phyloP scores from a whole-genome alignment of 2,888 invertebrate species.

The Phlogophora meticulosa region DNA sequence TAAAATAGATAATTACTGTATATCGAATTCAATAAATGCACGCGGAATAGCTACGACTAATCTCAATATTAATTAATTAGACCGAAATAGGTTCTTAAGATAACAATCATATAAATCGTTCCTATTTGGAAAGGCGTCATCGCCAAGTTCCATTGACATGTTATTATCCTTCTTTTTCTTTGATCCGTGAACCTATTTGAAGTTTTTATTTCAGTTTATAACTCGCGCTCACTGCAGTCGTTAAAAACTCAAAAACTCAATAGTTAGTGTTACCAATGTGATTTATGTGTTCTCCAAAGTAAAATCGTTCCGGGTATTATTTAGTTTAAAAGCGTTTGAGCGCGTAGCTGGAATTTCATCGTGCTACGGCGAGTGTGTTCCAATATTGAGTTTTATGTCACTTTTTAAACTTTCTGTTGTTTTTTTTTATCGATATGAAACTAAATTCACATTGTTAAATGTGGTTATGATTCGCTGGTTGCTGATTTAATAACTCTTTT shows the following conservation, averaged over 20 bases:
- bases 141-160: neutral
- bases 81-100: neutral
- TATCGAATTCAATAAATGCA: too few species aligned
- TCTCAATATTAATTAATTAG: neutral
- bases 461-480: constrained; percentile 17
- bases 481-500: too few species aligned
- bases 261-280: constrained; percentile 49
- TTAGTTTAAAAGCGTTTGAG: constrained; percentile 51
- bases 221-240: constrained; percentile 37
- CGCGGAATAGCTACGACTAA: neutral
- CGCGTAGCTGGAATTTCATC: constrained; percentile 31
- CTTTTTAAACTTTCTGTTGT: constrained; percentile 17
- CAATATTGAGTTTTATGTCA: constrained; percentile 23
- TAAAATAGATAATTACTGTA: too few species aligned
- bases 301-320: constrained; percentile 43
- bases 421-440: constrained; percentile 4
- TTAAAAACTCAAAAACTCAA: constrained; percentile 54
- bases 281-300: constrained; percentile 53
- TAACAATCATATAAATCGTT: neutral
- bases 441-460: neutral
- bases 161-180: neutral
- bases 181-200: neutral
- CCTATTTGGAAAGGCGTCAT: neutral
- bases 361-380: constrained; percentile 3
- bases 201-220: constrained; percentile 39